Conservation (phyloP, 2,888 invertebrate species). For the Arrhopalites spinosus region DNA sequence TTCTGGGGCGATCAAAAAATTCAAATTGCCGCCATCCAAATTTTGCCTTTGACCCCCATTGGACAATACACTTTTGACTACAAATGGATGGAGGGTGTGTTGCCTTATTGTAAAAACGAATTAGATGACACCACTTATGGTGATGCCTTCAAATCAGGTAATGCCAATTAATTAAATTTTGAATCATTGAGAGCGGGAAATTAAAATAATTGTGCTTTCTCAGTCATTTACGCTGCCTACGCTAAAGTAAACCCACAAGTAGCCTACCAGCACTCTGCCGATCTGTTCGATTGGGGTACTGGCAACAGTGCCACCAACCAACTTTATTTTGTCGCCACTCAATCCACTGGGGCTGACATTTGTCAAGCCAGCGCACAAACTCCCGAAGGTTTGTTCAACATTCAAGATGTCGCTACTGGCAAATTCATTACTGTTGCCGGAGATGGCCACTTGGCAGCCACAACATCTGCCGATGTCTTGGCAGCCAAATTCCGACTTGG, state of each 20-base stretch:
- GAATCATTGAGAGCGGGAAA: too few relatives aligned
- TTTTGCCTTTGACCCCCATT: conserved; percentile 49
- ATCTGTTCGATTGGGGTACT: conserved; percentile 48
- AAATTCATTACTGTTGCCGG: conserved; percentile 37
- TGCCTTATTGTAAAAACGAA: conserved; percentile 44
- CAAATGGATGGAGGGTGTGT: conserved; percentile 46
- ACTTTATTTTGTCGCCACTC: conserved; percentile 49
- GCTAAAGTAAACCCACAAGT: conserved; percentile 47
- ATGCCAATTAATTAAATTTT: too few relatives aligned
- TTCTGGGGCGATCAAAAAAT: conserved; percentile 44
- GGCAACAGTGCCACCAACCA: conserved; percentile 52
- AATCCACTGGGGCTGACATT: conserved; percentile 41
- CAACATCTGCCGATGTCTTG: conserved; percentile 42
- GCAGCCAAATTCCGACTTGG: conserved; percentile 44
- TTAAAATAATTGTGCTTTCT: background rate
- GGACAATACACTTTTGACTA: conserved; percentile 44
- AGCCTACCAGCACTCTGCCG: conserved; percentile 43
- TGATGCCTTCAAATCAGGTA: conserved; percentile 47
- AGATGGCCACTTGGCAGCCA: conserved; percentile 34
- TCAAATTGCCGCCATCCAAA: conserved; percentile 51
- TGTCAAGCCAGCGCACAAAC: conserved; percentile 40
- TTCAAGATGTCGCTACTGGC: conserved; percentile 45
- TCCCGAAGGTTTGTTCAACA: conserved; percentile 47
- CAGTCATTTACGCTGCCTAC: conserved; percentile 47
- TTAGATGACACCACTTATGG: conserved; percentile 41